phyloP scores from a whole-genome alignment of 2,113 vertebrate genomes.

The Propithecus coquereli region DNA sequence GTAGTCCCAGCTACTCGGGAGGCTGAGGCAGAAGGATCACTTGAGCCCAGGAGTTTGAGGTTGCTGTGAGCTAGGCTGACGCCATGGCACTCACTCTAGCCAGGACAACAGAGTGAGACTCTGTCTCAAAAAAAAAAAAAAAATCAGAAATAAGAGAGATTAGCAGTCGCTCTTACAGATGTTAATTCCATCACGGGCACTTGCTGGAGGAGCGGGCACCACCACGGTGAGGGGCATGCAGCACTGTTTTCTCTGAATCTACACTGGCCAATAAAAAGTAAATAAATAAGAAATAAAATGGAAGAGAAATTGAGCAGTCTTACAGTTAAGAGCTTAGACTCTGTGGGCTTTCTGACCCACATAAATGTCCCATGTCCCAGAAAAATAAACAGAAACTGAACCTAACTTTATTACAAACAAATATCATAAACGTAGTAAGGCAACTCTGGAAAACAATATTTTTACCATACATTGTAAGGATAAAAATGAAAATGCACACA shows the following conservation, averaged over 20 bases:
- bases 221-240: not conserved
- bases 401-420: not conserved
- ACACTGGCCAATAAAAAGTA: not conserved
- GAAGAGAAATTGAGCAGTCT: not conserved
- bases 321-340: not conserved
- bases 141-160: not conserved
- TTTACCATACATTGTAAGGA: not conserved
- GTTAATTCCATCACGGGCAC: not conserved
- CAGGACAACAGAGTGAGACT: too few species aligned
- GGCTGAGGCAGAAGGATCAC: too few species aligned
- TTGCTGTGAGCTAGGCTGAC: too few species aligned
- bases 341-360: not conserved
- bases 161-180: not conserved
- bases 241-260: not conserved
- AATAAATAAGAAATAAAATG: not conserved
- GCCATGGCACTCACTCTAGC: too few species aligned
- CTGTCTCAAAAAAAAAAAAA: too few species aligned
- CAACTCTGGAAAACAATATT: not conserved
- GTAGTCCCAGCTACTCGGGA: too few species aligned
- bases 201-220: not conserved
- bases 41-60: too few species aligned
- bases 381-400: not conserved
- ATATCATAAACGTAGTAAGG: not conserved
- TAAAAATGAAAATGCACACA: not conserved
- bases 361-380: not conserved